These are phyloP conservation scores for Burhinus oedicnemus DNA, from an alignment of 2,113 vertebrate species.

Conservation along the genomic window DNA sequence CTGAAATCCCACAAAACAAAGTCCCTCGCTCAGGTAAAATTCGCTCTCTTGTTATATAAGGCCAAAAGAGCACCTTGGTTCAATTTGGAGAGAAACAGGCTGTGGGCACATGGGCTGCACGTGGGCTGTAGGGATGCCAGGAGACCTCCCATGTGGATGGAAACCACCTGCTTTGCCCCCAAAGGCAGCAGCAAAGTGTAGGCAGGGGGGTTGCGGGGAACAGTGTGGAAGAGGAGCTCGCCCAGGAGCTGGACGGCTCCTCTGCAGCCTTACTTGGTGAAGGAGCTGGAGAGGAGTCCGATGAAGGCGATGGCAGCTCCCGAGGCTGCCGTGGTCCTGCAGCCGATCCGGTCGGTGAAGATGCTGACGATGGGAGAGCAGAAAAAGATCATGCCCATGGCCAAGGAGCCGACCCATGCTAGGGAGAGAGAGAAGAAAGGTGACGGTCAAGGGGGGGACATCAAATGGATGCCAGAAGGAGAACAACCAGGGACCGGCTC, in stretches of 20 bases:
- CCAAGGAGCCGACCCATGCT: slow-evolving; percentile 95
- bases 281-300: slow-evolving; percentile 92
- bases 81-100: neutral
- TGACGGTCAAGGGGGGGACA: neutral
- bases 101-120: fast-evolving
- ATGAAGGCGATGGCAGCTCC: slow-evolving; percentile 91
- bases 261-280: slow-evolving; percentile 88
- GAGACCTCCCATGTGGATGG: neutral
- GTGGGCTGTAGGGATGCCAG: neutral
- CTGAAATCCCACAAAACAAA: neutral
- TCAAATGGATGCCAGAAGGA: neutral
- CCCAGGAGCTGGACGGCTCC: neutral
- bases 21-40: neutral
- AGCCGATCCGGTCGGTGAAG: slow-evolving; percentile 96
- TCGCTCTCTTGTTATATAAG: fast-evolving
- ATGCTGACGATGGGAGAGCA: slow-evolving; percentile 98
- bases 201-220: neutral
- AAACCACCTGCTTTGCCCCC: neutral
- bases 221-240: neutral
- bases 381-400: slow-evolving; percentile 99
- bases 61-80: neutral
- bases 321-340: slow-evolving; percentile 89
- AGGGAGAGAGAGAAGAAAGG: slow-evolving; percentile 58
- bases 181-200: neutral
- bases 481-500: neutral